Conservation (phyloP, 2,113 vertebrate species). For the Tympanuchus pallidicinctus region DNA sequence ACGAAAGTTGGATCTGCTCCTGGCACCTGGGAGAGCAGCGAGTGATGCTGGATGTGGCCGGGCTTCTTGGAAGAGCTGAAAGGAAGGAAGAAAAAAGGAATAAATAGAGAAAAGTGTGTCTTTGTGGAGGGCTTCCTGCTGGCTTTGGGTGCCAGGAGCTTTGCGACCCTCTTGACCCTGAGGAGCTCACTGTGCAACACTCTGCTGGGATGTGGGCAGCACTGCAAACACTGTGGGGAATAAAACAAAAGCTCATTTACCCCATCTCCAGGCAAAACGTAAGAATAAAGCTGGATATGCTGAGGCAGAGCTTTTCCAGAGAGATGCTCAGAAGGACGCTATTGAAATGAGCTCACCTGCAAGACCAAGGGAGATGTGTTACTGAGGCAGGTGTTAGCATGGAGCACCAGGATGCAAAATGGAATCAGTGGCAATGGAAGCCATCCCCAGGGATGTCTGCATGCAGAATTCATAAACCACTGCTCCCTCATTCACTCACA, state of each 20-base stretch:
- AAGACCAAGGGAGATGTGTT: rapidly evolving
- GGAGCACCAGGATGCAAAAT: not conserved
- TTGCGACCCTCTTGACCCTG: not conserved
- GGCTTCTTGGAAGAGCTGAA: not conserved
- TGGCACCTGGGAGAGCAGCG: not conserved
- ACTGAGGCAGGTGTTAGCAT: too few relatives aligned
- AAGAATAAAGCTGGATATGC: not conserved
- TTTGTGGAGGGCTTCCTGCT: not conserved
- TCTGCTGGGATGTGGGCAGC: not conserved
- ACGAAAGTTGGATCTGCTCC: not conserved
- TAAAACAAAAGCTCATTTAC: not conserved
- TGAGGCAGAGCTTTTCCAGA: not conserved
- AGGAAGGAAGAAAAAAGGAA: not conserved
- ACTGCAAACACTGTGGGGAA: not conserved
- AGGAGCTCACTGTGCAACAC: too few relatives aligned
- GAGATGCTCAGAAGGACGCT: rapidly evolving
- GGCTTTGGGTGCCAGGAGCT: not conserved
- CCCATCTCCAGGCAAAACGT: not conserved
- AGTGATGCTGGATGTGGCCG: rapidly evolving
- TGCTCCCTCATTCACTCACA: not conserved
- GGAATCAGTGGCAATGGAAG: not conserved
- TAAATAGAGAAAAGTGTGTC: not conserved
- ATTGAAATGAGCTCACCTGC: too few relatives aligned
- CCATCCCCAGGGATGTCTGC: not conserved
- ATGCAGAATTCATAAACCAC: not conserved